Evolutionary conservation across 2,888 invertebrate species (phyloP), one percentile per base, ranked within the genome.

Genomic region (Scaptodrosophila latifasciaeformis): DNA sequence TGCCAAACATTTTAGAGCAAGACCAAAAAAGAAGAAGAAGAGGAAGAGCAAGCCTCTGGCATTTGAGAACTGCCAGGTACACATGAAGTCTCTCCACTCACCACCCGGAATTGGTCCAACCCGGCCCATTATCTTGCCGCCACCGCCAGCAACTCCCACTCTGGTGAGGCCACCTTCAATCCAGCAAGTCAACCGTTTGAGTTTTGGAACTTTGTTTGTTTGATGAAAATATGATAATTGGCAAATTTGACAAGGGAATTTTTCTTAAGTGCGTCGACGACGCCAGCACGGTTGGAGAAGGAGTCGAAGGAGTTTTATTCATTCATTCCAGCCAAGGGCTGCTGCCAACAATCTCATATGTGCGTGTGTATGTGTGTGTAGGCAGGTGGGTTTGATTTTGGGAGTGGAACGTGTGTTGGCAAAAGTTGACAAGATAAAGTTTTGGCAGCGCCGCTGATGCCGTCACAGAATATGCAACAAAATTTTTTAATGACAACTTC

Each of bases 201-300:
- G 40, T 71, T 64, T 76, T 59, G 62, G 65, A 79, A 80, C 77
- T 79, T 80, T 81, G 79, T 72, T 67, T 82, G 77, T 77, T 81
- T 83, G 81, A 76, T 82, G 82, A 81, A 84, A 84, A 84, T 84
- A 84, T 84, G 85, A 84, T 84, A 84, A 85, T 85, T 85, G 85
- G 83, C 83, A 84, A 85, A 85, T 85, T 85, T 83, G 84, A 82
- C 82, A 82, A 75, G 82, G 82, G 83, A 83, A 82, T 82, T 83
- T 82, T 77, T 77, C 76, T 79, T 72, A 76, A 79, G 79, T 72
- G 75, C 72, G 70, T 70, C 65, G 62, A 57, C 67, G 62, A 55
- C 58, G 58, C 57, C 59, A 45, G 27, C 42, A 43, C 18, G 10
- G 19, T 24, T 10, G 9, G 1, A 19, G 1, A 34, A 19, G 30